These are phyloP conservation scores for Hirtodrosophila cameraria DNA, from an alignment of 2,888 invertebrate species.

Conservation along the genomic window DNA sequence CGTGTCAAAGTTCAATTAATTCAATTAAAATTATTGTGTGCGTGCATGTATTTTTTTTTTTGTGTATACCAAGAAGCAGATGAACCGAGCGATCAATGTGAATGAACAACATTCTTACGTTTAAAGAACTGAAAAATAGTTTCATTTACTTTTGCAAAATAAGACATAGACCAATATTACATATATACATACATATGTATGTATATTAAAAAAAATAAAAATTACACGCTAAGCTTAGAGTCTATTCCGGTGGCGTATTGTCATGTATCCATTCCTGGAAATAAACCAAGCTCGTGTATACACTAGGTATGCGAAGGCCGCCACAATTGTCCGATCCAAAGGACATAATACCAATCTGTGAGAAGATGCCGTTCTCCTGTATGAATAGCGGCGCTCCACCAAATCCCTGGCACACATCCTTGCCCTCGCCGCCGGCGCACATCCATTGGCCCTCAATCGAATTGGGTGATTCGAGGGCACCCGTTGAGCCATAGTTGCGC, in stretches of 20 bases:
- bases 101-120: slow-evolving; percentile 4
- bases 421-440: slow-evolving; percentile 91
- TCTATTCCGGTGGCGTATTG: slow-evolving; percentile 86
- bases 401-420: slow-evolving; percentile 92
- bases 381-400: slow-evolving; percentile 90
- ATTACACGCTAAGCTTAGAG: slow-evolving; percentile 33
- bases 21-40: slow-evolving; percentile 79
- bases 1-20: slow-evolving; percentile 81
- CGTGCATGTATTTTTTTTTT: slow-evolving; percentile 8
- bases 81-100: slow-evolving; percentile 12
- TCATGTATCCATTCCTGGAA: slow-evolving; percentile 91
- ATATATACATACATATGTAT: not conserved
- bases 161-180: slow-evolving; percentile 2
- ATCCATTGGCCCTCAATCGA: slow-evolving; percentile 87
- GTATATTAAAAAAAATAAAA: slow-evolving; percentile 2
- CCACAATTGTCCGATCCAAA: slow-evolving; percentile 92
- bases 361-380: slow-evolving; percentile 86
- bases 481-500: slow-evolving; percentile 88
- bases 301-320: slow-evolving; percentile 89
- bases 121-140: slow-evolving; percentile 12
- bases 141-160: slow-evolving; percentile 9
- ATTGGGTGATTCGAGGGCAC: slow-evolving; percentile 85
- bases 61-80: slow-evolving; percentile 15
- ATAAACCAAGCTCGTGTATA: slow-evolving; percentile 90
- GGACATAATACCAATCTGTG: slow-evolving; percentile 91